Base-by-base conservation (phyloP, 2,797 vertebrate species). In the Ptychobarbus kaznakovi region DNA sequence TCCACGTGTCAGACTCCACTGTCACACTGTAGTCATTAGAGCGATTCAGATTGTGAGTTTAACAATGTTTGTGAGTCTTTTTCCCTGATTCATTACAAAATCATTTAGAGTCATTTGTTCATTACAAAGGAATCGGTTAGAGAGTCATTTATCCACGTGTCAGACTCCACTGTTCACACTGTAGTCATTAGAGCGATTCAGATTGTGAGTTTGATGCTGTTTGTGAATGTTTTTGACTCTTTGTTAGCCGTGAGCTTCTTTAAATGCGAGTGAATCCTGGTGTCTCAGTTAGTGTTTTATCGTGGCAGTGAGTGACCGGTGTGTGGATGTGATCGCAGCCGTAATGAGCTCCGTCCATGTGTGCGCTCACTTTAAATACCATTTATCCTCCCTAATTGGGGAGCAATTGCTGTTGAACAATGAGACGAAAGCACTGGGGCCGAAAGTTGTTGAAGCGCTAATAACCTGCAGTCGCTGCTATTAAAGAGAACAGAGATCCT, bases 251-350 rank as follows among this genome's bases (percentile, higher is more conserved):
- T 20, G 53, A 22, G 7, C 53, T 56, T 9, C 22, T 72, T n/a
- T 35, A 53, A 35, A 12, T 1, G 25, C 22, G 46, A 75, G 28
- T 6, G 73, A 35, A 53, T 49, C 46, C 11, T 28, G 6, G 18
- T 32, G 25, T 46, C 32, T 68, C 38, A 90, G 81, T 91, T 87
- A 91, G 35, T 61, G 89, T 80, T 86, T 74, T 90, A 93, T 92
- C 93, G 92, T 91, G 91, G 90, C 85, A 83, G 80, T 82, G 92
- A 92, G 90, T 92, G 91, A 94, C 93, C 92, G 90, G 89, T 49
- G 86, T 85, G 90, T 90, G 90, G 90, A 93, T 86, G 93, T 90
- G 82, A 82, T 79, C 81, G 80, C 83, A 51, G 82, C 79, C 82
- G 85, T 93, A 94, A 95, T 95, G 93, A 93, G 81, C 65, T 78